phyloP scores from a whole-genome alignment of 2,888 invertebrate species.

The Ptycholaimellus sp. region DNA sequence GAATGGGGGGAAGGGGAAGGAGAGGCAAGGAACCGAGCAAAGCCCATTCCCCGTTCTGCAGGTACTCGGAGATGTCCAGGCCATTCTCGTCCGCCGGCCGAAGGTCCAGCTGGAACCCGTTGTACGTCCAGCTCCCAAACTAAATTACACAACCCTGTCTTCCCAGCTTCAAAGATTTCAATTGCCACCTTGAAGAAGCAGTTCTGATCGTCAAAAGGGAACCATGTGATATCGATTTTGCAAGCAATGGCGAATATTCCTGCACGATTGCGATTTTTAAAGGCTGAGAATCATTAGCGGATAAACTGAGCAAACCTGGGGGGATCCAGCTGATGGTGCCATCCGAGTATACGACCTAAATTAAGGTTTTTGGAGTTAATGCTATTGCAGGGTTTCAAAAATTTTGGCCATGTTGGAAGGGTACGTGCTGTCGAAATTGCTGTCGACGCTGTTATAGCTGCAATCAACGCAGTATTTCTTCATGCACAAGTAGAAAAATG shows the following conservation, averaged over 20 bases:
- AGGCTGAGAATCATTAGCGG: too few species aligned
- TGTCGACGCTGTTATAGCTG: constrained; percentile 28
- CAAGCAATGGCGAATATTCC: too few species aligned
- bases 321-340: neutral
- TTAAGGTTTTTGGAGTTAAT: too few species aligned
- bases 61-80: constrained; percentile 22
- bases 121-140: constrained; percentile 60
- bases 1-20: too few species aligned
- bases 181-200: neutral
- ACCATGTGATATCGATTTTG: constrained; percentile 66
- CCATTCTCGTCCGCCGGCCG: constrained; percentile 20
- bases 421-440: constrained; percentile 32
- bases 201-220: constrained; percentile 78
- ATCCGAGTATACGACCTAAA: too few species aligned
- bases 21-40: too few species aligned
- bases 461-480: too few species aligned
- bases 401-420: too few species aligned
- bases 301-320: neutral
- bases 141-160: too few species aligned
- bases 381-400: too few species aligned
- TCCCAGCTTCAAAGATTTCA: neutral
- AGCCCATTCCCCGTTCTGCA: constrained; percentile 24
- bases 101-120: constrained; percentile 64
- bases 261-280: too few species aligned
- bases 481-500: too few species aligned